These are phyloP conservation scores for Helostoma temminkii DNA, from an alignment of 2,797 vertebrate species.

Conservation along the genomic window DNA sequence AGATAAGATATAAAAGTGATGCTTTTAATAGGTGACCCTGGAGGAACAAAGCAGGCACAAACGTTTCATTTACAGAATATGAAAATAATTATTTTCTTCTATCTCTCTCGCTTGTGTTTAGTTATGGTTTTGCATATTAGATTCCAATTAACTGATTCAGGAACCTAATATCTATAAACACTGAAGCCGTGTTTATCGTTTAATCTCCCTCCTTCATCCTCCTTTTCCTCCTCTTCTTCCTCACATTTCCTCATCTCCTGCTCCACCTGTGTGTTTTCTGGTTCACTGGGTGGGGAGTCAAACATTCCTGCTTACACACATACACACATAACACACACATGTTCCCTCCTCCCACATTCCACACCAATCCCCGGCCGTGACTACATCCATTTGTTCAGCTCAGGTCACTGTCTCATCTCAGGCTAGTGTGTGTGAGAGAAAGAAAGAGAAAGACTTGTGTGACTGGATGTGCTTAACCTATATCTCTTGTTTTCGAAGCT, in stretches of 20 bases:
- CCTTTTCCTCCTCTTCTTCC: slow-evolving; percentile 32
- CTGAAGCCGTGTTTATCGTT: not conserved
- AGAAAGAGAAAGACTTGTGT: no score
- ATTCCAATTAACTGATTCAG: not conserved
- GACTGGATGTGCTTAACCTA: slow-evolving; percentile 31
- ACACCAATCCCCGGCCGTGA: slow-evolving; percentile 83
- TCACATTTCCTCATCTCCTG: slow-evolving; percentile 40
- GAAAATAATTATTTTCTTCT: no score
- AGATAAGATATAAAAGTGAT: slow-evolving; percentile 11
- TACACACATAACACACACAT: slow-evolving; percentile 25
- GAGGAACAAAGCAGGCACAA: not conserved
- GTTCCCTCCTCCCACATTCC: slow-evolving; percentile 82
- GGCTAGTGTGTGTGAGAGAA: slow-evolving; percentile 9
- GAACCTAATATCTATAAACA: not conserved
- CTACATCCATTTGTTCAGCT: slow-evolving; percentile 86
- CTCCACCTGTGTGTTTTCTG: slow-evolving; percentile 76
- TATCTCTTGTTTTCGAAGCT: slow-evolving; percentile 20
- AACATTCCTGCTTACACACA: slow-evolving; percentile 71
- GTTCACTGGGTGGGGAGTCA: slow-evolving; percentile 72
- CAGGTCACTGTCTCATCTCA: slow-evolving; percentile 79
- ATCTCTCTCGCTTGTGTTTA: not conserved
- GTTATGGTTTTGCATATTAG: not conserved
- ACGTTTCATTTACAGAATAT: no score
- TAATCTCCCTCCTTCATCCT: slow-evolving; percentile 22
- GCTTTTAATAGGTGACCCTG: no score